phyloP scores from a whole-genome alignment of 2,797 vertebrate genomes.

The Danio tinwini region DNA sequence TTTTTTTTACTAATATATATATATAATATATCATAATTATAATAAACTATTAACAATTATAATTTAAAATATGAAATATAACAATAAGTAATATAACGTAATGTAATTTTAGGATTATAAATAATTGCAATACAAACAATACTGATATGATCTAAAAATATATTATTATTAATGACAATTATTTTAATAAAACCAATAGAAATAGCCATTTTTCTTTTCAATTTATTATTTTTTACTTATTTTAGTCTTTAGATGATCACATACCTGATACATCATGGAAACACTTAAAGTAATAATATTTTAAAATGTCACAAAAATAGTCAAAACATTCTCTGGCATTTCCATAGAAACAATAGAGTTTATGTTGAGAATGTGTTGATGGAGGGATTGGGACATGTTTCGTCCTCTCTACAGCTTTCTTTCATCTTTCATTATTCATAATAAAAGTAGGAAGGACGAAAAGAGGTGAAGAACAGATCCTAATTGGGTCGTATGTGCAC shows the following conservation, averaged over 20 bases:
- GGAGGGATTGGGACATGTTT: not conserved
- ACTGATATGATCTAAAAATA: not conserved
- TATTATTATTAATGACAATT: not conserved
- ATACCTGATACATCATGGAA: not conserved
- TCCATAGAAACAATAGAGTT: not conserved
- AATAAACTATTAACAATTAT: no score
- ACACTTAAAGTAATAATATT: not conserved
- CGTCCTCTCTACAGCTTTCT: conserved; percentile 23
- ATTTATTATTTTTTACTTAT: not conserved
- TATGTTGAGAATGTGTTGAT: not conserved
- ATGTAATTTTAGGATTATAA: no score
- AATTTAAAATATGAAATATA: not conserved
- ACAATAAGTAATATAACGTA: no score
- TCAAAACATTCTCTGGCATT: not conserved
- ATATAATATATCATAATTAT: no score
- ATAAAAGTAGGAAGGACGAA: not conserved
- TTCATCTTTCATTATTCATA: conserved; percentile 68
- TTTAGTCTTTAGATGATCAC: not conserved
- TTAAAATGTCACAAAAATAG: not conserved
- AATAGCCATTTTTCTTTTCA: no score
- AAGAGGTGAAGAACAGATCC: conserved; percentile 48
- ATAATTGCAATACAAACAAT: no score
- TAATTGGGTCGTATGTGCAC: conserved; percentile 49
- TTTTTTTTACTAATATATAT: no score
- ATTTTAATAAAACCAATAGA: no score